Evolutionary conservation across 2,888 invertebrate genomes (phyloP), one percentile per base, ranked within the genome.

Genomic region (Sphaerophoria rueppellii): DNA sequence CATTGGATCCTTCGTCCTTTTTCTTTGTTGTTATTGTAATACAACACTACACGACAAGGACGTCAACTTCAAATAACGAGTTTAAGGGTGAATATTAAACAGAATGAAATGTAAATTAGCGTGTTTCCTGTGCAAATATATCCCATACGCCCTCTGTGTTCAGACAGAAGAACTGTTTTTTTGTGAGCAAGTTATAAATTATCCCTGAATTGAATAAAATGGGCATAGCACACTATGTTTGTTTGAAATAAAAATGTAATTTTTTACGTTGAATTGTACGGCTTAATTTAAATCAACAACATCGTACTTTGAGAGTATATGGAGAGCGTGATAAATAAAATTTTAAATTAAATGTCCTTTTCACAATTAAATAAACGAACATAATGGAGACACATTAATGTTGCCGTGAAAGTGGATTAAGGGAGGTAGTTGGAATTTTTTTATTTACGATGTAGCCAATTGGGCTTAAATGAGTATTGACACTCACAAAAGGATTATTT

Each of bases 1-100:
- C 73, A 78, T 65, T 24, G 24, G 24, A 24, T 24, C 24, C 24
- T 24, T 74, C 70, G 40, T 65, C 73, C 73, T 32, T 70, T 37
- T 70, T 73, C 63, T 63, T 55, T 9, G 12, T 57, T 57, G 35
- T 16, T 50, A 16, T 52, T 24, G 24, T 37, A 24, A 24, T 24
- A 60, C 1, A 24, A 24, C 24, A 24, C 24, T 24, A 24, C 24
- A 24, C 43, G 12, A 5, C 60, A 4, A 65, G 32, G 12, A 12
- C 14, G 34, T 37, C 50, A 37, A 35, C 50, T 50, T 50, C 16
- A 50, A 65, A 65, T 50, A 50, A 50, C 65, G 16, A 65, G 37
- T 37, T 35, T 35, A 50, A 50, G 65, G 50, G 65, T 48, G 65
- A 50, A 65, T 65, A 65, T 50, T 37, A 50, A 65, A 65, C 35